phyloP scores from a whole-genome alignment of 2,797 vertebrate species.

The Sebastes taczanowskii region DNA sequence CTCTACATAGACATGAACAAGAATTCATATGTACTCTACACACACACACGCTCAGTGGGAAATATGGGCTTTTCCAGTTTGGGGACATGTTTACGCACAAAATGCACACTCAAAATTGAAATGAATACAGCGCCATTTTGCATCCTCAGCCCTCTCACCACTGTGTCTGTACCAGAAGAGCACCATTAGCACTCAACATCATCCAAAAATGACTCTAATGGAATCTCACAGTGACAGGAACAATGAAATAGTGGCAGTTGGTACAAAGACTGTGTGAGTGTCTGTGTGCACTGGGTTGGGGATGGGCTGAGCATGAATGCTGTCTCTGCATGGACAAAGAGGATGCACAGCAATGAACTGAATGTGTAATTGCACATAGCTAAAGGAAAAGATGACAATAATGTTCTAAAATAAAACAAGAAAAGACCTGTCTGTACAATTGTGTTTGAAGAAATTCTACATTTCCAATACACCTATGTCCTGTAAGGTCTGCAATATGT shows the following conservation, averaged over 20 bases:
- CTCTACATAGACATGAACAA: too few species aligned
- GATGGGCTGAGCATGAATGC: conserved; percentile 9
- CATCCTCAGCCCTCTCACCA: background rate
- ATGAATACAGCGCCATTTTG: background rate
- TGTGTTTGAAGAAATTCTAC: background rate
- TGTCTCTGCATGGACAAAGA: conserved; percentile 5
- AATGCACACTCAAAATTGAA: background rate
- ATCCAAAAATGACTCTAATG: conserved; percentile 10
- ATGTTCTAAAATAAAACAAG: background rate
- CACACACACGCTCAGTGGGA: background rate
- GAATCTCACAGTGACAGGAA: conserved; percentile 8
- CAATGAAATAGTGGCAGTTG: background rate
- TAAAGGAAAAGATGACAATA: background rate
- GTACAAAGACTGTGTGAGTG: conserved; percentile 8
- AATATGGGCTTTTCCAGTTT: background rate
- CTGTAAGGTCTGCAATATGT: background rate
- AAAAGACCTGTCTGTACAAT: background rate
- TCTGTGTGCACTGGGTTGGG: background rate
- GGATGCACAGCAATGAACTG: background rate
- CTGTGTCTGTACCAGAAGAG: conserved; percentile 20
- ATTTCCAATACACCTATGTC: background rate
- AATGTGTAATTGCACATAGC: background rate
- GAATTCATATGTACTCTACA: too few species aligned
- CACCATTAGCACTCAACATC: conserved; percentile 5
- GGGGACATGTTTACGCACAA: background rate